phyloP scores from a whole-genome alignment of 92 coral and sea anemone species.

The Anthopleura xanthogrammica region DNA sequence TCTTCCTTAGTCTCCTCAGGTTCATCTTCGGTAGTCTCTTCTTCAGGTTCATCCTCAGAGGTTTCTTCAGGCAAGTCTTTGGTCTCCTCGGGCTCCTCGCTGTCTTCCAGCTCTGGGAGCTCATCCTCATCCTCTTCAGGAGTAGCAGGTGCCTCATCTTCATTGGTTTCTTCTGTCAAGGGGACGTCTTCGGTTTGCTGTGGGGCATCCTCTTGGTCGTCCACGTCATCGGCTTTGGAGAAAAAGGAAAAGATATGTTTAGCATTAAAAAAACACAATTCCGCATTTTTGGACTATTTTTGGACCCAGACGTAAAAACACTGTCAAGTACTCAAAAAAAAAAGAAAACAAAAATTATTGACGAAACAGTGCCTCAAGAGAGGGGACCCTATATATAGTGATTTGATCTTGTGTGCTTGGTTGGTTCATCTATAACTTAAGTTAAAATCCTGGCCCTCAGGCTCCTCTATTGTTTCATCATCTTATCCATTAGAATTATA shows the following conservation, averaged over 20 bases:
- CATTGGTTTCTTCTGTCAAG: constrained; percentile 5
- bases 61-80: constrained; percentile 17
- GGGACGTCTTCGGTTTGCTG: constrained; percentile 2
- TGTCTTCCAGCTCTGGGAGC: neutral
- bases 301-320: too few species aligned
- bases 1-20: neutral
- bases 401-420: too few species aligned
- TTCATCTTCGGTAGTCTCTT: neutral
- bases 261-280: too few species aligned
- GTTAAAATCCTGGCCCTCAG: neutral
- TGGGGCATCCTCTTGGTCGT: constrained; percentile 1
- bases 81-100: constrained; percentile 10
- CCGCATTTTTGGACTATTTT: too few species aligned
- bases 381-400: neutral
- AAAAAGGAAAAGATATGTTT: neutral
- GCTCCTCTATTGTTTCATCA: too few species aligned
- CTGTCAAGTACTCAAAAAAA: too few species aligned
- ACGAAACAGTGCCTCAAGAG: too few species aligned
- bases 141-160: constrained; percentile 34
- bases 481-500: neutral
- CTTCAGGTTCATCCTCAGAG: constrained; percentile 12
- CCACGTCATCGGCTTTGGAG: neutral
- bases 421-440: neutral
- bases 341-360: too few species aligned
- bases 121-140: constrained; percentile 23